These are phyloP conservation scores for Petrophora chlorosata DNA, from an alignment of 2,888 invertebrate species.

Conservation along the genomic window DNA sequence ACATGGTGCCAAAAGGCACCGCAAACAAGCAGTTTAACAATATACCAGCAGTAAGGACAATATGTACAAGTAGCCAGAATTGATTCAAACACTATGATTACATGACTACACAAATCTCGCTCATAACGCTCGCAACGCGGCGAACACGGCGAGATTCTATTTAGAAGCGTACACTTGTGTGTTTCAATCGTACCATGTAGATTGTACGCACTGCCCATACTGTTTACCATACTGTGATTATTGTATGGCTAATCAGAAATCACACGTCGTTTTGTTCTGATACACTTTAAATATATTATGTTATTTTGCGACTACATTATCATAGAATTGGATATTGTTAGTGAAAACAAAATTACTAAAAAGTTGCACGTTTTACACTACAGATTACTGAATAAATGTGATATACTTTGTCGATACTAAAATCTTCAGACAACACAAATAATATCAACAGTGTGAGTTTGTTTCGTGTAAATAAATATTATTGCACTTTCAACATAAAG, in stretches of 20 bases:
- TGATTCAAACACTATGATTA: neutral
- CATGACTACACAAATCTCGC: slow-evolving; percentile 11
- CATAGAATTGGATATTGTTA: slow-evolving; percentile 61
- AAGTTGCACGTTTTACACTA: slow-evolving; percentile 46
- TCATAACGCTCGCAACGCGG: slow-evolving; percentile 20
- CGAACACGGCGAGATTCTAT: slow-evolving; percentile 17
- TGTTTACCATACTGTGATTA: slow-evolving; percentile 17
- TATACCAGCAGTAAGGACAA: slow-evolving; percentile 11
- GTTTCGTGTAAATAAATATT: slow-evolving; percentile 39
- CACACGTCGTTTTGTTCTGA: slow-evolving; percentile 53
- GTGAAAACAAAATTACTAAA: slow-evolving; percentile 56
- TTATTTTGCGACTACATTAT: slow-evolving; percentile 60
- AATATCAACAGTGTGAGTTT: slow-evolving; percentile 41
- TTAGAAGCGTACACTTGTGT: neutral
- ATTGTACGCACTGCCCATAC: slow-evolving; percentile 11
- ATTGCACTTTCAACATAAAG: slow-evolving; percentile 33
- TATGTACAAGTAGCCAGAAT: neutral
- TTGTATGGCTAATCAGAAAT: slow-evolving; percentile 50
- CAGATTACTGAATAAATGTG: slow-evolving; percentile 38
- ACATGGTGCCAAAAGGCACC: slow-evolving; percentile 34
- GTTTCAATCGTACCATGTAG: neutral
- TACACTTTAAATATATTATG: slow-evolving; percentile 47
- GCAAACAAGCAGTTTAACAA: slow-evolving; percentile 40
- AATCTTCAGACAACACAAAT: slow-evolving; percentile 33
- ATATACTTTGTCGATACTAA: slow-evolving; percentile 36